These are phyloP conservation scores for Spheniscus mendiculus DNA, from an alignment of 2,113 vertebrate species.

Conservation along the genomic window DNA sequence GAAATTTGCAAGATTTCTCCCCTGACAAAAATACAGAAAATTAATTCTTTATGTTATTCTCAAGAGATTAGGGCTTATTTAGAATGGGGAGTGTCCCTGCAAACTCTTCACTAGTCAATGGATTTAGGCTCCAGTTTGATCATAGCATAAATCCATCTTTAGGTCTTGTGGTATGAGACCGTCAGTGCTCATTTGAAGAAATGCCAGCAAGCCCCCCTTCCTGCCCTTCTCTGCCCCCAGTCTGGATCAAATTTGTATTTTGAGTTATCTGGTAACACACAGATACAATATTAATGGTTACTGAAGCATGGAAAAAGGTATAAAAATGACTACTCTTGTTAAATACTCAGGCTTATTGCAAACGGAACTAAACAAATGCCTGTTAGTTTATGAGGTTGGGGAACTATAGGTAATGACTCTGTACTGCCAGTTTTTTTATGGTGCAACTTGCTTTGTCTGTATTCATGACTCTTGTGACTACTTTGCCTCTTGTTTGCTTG, in stretches of 20 bases:
- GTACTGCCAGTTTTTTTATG: not conserved
- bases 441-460: not conserved
- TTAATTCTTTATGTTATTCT: not conserved
- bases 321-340: not conserved
- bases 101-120: not conserved
- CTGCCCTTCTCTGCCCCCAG: not conserved
- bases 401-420: not conserved
- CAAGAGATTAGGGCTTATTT: not conserved
- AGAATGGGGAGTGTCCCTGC: not conserved
- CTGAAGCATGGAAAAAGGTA: not conserved
- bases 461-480: not conserved
- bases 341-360: not conserved
- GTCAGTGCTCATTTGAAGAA: slow-evolving; percentile 9
- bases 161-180: not conserved
- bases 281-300: not conserved
- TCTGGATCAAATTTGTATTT: not conserved
- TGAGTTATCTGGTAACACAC: not conserved
- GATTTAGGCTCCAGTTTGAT: not conserved
- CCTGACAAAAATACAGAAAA: not conserved
- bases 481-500: not conserved
- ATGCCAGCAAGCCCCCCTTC: not conserved
- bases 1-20: not conserved
- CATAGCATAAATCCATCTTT: not conserved
- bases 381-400: not conserved
- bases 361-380: not conserved